Conservation (phyloP, 2,797 vertebrate genomes). For the Hemibagrus guttatus region DNA sequence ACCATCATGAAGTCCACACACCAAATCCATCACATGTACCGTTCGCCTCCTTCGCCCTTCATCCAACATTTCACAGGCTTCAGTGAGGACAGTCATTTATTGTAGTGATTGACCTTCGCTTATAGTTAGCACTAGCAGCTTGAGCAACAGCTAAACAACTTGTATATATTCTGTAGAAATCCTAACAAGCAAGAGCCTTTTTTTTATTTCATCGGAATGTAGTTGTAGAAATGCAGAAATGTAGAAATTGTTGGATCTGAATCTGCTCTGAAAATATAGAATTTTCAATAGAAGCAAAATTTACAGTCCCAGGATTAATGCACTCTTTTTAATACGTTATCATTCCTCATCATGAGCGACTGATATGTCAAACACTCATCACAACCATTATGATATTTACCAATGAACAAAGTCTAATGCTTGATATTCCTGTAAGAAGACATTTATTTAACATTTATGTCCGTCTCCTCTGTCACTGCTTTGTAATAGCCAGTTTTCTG, state of each 20-base stretch:
- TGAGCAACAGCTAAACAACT: background rate
- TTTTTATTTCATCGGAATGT: background rate
- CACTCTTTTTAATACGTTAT: background rate
- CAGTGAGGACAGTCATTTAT: background rate
- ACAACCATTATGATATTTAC: background rate
- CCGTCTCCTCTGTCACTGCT: no score
- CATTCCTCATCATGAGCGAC: background rate
- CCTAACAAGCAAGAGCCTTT: background rate
- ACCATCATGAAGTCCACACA: slow-evolving; percentile 11
- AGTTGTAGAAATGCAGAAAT: background rate
- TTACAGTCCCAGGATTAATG: background rate
- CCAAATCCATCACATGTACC: slow-evolving; percentile 18
- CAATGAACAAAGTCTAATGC: no score
- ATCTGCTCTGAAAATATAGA: no score
- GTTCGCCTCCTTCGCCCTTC: background rate
- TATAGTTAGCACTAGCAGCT: background rate
- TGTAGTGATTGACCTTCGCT: background rate
- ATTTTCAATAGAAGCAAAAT: no score
- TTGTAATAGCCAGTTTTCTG: no score
- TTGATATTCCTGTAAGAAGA: background rate
- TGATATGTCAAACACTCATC: background rate
- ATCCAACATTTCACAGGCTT: background rate
- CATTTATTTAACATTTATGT: background rate
- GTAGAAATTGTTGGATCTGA: no score
- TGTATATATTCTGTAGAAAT: background rate